Base-by-base conservation (phyloP, 2,888 invertebrate genomes). In the Tetranychus truncatus region DNA sequence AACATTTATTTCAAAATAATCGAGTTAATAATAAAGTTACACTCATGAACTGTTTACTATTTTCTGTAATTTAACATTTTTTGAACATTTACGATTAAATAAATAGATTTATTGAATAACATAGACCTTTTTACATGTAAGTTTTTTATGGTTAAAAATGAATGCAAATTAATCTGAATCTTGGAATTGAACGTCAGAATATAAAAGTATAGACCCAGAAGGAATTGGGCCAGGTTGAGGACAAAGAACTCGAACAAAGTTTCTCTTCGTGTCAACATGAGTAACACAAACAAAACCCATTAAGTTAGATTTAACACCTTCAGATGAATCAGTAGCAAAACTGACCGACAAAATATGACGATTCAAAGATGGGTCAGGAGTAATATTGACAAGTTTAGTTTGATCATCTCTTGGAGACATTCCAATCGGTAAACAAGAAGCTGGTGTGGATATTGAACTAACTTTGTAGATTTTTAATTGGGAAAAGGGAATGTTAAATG, bases 401-500 rank as follows among this genome's bases (percentile, higher is more conserved):
- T 83, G 81, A 82, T 92, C 92, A 83, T 96, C 95, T 81, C 91
- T 91, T 0, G 88, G 84, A 81, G 91, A 92, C 93, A 95, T 95
- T 74, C 96, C 97, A 76, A 95, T 87, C 0, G 97, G 97, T 88
- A 97, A 89, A 82, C 95, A 95, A 2, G 95, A 95, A 81, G 92
- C 93, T 0, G 97, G 96, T 76, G 97, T 84, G 0, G 72, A 72
- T 44, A 77, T 79, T 82, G 83, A 83, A 15, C 95, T 95, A 80
- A 96, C 92, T 87, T 95, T 95, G 82, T 88, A 95, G 66, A 97
- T 88, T 82, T 90, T 90, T 21, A 95, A 86, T 79, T 95, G 95
- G 1, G 87, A 85, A 86, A 91, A 94, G 82, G 92, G 92, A 1
- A 95, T 89, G 82, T 95, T 95, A 82, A 95, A 94, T 0, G 92